These are phyloP conservation scores for Chelonus insularis DNA, from an alignment of 1,140 invertebrate species.

Conservation along the genomic window DNA sequence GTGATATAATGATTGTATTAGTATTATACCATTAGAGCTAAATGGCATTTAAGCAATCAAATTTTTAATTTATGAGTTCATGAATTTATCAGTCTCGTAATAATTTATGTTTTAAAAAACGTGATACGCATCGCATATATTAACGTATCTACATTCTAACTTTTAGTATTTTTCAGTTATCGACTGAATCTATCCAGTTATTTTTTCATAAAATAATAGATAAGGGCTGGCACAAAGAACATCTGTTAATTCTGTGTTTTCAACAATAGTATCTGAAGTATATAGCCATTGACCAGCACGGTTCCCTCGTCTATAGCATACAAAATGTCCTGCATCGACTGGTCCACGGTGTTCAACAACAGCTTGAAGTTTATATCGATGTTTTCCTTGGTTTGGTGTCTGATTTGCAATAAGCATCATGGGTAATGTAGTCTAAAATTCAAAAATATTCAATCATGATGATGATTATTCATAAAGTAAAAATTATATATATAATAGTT, in stretches of 20 bases:
- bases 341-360: constrained; percentile 90
- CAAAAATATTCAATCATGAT: no score
- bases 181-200: constrained; percentile 26
- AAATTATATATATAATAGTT: background rate
- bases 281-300: constrained; percentile 51
- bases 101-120: no score
- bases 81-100: no score
- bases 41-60: no score
- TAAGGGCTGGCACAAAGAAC: constrained; percentile 55
- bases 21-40: no score
- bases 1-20: no score
- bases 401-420: constrained; percentile 26
- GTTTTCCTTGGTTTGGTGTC: constrained; percentile 42
- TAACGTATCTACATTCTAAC: no score
- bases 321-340: constrained; percentile 86
- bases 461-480: constrained; percentile 3
- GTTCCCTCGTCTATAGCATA: constrained; percentile 80
- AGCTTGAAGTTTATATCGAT: constrained; percentile 74
- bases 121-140: no score
- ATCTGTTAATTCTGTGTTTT: constrained; percentile 47
- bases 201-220: constrained; percentile 55
- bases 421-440: constrained; percentile 9
- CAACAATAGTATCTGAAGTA: constrained; percentile 54
- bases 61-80: no score
- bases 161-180: no score